Base-by-base conservation (phyloP, 2,888 invertebrate genomes). In the Spodoptera exigua region DNA sequence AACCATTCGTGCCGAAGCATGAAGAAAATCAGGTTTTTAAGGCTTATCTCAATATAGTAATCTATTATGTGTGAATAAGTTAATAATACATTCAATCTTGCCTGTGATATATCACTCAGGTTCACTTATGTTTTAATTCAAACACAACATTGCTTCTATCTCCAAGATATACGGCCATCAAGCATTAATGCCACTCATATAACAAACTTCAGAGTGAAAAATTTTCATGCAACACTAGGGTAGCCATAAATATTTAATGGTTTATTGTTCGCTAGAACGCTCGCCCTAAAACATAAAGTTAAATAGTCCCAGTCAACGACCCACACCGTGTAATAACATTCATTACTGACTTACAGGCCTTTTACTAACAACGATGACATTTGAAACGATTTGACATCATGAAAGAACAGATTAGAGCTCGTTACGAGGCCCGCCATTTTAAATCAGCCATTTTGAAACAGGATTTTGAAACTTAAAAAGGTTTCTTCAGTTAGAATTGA, bases 381-480 rank as follows among this genome's bases (percentile, higher is more conserved):
- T 65, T 57, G 48, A 53, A 64, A 56, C 58, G 58, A 46, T 56
- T 66, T 62, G 62, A 67, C 66, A 67, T 74, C 47, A 69, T 78
- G 69, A 73, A 70, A 69, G 70, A 57, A 45, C 44, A 73, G 64
- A 70, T 75, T 73, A 77, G 21, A 49, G 48, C 18, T 46, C 60
- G 37, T 73, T 67, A 77, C 66, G 61, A 64, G 52, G 41, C 51
- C 65, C 55, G 70, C 55, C 55, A 73, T 69, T 76, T 65, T 58
- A 70, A 74, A 78, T 72, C 75, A 69, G 62, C 70, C 74, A 54
- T 78, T 73, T 68, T 68, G 54, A 74, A 79, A 78, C 62, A 56
- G 75, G 74, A 79, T 82, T 84, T 79, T 70, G 54, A 63, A 80
- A 81, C 67, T 81, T 77, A 75, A 83, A 86, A 85, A 87, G 84